Evolutionary conservation across 2,113 vertebrate genomes (phyloP), one percentile per base, ranked within the genome.

Genomic region (zebrafish (Danio rerio)): DNA sequence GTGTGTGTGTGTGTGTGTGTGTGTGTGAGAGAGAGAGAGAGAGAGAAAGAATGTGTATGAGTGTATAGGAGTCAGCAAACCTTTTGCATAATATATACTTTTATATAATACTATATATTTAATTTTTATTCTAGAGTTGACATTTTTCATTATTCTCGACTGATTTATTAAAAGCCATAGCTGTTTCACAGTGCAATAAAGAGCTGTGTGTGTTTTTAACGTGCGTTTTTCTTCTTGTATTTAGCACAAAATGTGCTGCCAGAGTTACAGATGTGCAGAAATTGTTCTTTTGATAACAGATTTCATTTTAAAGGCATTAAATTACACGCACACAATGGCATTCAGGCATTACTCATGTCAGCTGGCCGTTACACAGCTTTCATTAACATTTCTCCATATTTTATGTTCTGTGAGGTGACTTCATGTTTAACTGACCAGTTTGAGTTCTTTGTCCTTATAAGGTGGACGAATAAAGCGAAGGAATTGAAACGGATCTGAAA

Each of bases 211-310:
- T 50, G 50, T 61, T 6, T 71, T 63, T 80, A 58, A 72, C 59
- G 70, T 86, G 15, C n/a, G 11, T n/a, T 11, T 55, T 80, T 31
- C 43, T 68, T 56, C 31, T 74, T 61, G 47, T 59, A 76, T 59
- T 45, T 59, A 21, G 42, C 20, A 21, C 42, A 59, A 61, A 76
- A 76, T 59, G 73, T 76, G 55, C 70, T 40, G 49, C 69, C 69
- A 53, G 45, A 66, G 74, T 81, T 53, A 40, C 8, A 83, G 78
- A 81, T 76, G 42, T 47, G 73, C 10, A 47, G 42, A 31, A 47
- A 58, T 58, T 61, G 42, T 20, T 47, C n/a, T 59, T 76, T 61
- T 76, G 55, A 76, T 76, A 61, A 20, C 18, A 20, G 42, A 59
- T 76, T 76, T 76, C 7, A 59, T 47, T 59, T 59, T 61, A 20